Evolutionary conservation across 2,888 invertebrate species (phyloP).

Genomic region (Arge pagana): DNA sequence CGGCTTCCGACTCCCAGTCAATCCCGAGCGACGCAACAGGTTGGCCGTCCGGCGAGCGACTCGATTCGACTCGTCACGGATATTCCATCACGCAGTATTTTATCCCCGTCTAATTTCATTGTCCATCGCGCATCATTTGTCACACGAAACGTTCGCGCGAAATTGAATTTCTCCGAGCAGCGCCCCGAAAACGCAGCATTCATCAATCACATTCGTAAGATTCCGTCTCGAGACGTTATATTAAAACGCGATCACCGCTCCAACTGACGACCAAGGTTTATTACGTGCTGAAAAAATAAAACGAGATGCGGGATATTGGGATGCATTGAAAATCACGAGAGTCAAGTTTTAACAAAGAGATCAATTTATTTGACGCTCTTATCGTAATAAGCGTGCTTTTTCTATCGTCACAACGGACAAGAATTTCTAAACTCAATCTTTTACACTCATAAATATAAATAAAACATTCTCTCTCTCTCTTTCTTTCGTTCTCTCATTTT

Average conservation of each 20-base stretch:
- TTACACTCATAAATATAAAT: constrained; percentile 47
- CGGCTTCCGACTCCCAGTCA: constrained; percentile 31
- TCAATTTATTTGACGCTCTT: constrained; percentile 58
- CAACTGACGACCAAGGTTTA: not conserved
- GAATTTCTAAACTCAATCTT: constrained; percentile 48
- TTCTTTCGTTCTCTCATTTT: constrained; percentile 26
- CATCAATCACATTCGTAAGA: no score
- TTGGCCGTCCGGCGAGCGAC: no score
- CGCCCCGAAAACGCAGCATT: not conserved
- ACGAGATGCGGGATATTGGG: constrained; percentile 7
- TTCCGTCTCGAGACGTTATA: no score
- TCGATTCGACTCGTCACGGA: no score
- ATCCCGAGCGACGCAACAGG: constrained; percentile 27
- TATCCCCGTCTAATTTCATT: no score
- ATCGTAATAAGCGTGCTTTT: constrained; percentile 55
- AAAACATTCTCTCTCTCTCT: constrained; percentile 37
- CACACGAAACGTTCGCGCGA: not conserved
- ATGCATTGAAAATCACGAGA: constrained; percentile 28
- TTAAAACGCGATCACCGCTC: not conserved
- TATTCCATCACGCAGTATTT: no score
- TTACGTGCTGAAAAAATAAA: not conserved
- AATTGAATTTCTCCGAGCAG: not conserved
- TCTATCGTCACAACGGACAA: constrained; percentile 52
- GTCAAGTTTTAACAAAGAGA: constrained; percentile 50
- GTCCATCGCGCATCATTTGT: no score